Conservation (phyloP, 2,888 invertebrate species). For the Spodoptera exigua region DNA sequence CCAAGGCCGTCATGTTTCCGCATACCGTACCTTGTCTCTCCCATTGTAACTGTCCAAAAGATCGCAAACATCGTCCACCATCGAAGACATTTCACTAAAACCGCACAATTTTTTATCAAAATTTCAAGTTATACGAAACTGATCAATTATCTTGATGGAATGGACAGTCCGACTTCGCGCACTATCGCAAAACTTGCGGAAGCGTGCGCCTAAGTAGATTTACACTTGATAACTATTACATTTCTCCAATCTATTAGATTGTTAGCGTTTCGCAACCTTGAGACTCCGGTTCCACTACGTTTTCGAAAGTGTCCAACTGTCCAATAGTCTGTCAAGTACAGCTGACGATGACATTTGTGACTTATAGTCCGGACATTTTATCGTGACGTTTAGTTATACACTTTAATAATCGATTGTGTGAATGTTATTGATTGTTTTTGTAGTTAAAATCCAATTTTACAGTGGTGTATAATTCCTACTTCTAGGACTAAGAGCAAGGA, state of each 20-base stretch:
- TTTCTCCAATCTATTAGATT: conserved; percentile 73
- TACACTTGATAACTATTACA: conserved; percentile 75
- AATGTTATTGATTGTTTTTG: too few species aligned
- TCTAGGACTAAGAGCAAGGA: too few species aligned
- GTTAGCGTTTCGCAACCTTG: conserved; percentile 65
- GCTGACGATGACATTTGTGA: conserved; percentile 63
- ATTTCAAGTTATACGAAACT: conserved; percentile 37
- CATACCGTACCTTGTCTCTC: conserved; percentile 93
- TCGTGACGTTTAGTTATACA: too few species aligned
- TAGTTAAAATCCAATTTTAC: too few species aligned
- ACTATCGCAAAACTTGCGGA: conserved; percentile 10
- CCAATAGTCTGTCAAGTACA: conserved; percentile 42
- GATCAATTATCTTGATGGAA: conserved; percentile 61
- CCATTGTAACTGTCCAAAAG: conserved; percentile 94
- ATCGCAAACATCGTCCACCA: conserved; percentile 90
- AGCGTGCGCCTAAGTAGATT: conserved; percentile 67
- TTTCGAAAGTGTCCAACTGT: conserved; percentile 66
- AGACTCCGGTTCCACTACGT: conserved; percentile 45
- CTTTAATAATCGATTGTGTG: too few species aligned
- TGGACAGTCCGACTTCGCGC: conserved; percentile 20
- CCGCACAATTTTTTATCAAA: conserved; percentile 20
- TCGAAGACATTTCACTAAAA: conserved; percentile 73
- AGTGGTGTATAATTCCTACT: too few species aligned
- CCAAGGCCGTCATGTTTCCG: conserved; percentile 75
- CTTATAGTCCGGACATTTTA: neutral